Evolutionary conservation across 1,140 invertebrate species (phyloP).

Genomic region (Laodelphax striatellus): DNA sequence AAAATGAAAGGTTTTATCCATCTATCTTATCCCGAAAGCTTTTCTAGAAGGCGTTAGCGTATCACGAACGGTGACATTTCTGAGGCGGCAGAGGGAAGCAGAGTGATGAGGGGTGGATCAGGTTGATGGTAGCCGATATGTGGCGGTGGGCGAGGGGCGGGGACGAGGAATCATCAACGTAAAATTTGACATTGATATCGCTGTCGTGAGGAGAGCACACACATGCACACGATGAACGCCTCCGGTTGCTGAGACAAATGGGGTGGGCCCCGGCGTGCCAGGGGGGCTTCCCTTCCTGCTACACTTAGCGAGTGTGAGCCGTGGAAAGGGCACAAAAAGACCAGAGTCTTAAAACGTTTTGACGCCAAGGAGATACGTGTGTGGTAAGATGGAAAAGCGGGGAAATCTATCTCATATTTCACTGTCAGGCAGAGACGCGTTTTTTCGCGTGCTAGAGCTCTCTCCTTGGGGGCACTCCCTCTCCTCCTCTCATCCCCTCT

Average conservation of each 20-base stretch:
- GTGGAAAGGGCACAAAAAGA: constrained; percentile 7
- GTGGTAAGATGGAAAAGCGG: neutral
- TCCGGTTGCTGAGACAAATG: neutral
- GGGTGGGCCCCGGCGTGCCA: neutral
- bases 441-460: neutral
- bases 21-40: constrained; percentile 3
- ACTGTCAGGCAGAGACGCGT: constrained; percentile 8
- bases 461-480: constrained; percentile 2
- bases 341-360: constrained; percentile 13
- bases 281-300: neutral
- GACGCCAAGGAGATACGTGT: constrained; percentile 6
- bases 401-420: constrained; percentile 17
- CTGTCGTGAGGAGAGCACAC: neutral
- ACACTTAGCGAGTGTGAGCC: neutral
- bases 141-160: neutral
- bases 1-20: constrained; percentile 4
- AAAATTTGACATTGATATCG: constrained; percentile 10
- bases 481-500: too few relatives aligned
- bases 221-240: too few relatives aligned
- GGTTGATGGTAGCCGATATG: too few relatives aligned
- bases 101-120: neutral
- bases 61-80: constrained; percentile 1
- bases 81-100: neutral
- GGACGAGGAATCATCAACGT: neutral
- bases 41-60: neutral